Base-by-base conservation (phyloP, 2,113 vertebrate species). In the Ctenomys sociabilis region DNA sequence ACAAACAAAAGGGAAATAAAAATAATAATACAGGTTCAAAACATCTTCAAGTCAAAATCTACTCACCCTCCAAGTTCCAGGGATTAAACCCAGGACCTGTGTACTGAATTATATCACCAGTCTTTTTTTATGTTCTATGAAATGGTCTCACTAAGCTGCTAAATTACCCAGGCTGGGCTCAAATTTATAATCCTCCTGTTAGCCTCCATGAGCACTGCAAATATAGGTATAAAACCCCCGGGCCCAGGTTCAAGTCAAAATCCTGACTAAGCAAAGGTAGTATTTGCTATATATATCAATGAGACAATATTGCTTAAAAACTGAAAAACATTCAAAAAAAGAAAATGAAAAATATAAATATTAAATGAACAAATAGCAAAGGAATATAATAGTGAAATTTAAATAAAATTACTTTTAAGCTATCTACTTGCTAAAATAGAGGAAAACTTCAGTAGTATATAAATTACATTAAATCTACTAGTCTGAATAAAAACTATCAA, bases 351-450 rank as follows among this genome's bases (percentile, higher is more conserved):
- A 93, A 45, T 14, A 73, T 24, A 90, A 95, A 94, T 80, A 22
- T 83, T 84, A 95, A 96, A 93, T 85, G 32, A 96, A 54, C 30
- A 95, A 90, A 80, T 54, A 95, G 43, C 81, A 96, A 95, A 90
- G 63, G 13, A 89, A 21, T 52, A 88, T 1, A 86, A 43, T 32
- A 80, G 13, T 68, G 4, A 93, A 90, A n/a, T 85, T 4, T 64
- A 11, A 90, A 90, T 75, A 95, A 87, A 93, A 96, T 92, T 96
- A 93, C 10, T 85, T 94, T 90, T 88, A 24, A 78, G 92, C 63
- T 72, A 95, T 72, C 54, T 83, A 96, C 28, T 40, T 52, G 28
- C 30, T 88, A 54, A 94, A 82, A 88, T 35, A 28, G 10, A 85
- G 85, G n/a, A 90, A 93, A 93, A 92, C 40, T 68, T 68, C 32